These are phyloP conservation scores for Lanius collurio DNA, from an alignment of 2,113 vertebrate genomes.

Conservation along the genomic window DNA sequence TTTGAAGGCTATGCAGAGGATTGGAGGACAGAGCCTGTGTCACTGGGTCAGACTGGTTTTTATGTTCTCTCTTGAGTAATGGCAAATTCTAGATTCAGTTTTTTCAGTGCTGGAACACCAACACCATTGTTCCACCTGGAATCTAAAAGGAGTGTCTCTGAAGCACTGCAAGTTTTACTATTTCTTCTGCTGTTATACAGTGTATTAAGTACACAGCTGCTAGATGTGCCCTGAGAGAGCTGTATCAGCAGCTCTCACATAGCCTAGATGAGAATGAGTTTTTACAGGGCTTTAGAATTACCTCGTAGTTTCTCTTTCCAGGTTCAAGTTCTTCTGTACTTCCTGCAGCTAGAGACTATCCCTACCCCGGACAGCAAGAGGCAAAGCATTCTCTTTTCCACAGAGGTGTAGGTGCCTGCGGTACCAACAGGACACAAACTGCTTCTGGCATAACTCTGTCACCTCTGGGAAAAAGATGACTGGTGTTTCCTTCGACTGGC, in stretches of 20 bases:
- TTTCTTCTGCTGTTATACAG: not conserved
- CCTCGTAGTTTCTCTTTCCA: conserved; percentile 41
- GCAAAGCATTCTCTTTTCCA: conserved; percentile 97
- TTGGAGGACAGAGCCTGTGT: not conserved
- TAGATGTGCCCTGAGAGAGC: not conserved
- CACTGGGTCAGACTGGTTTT: not conserved
- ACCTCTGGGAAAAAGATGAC: not conserved
- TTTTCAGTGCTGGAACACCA: not conserved
- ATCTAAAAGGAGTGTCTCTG: not conserved
- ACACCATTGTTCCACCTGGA: not conserved
- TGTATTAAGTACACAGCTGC: not conserved
- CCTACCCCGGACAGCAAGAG: conserved; percentile 96
- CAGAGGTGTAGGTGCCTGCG: conserved; percentile 83
- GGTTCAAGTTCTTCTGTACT: conserved; percentile 98
- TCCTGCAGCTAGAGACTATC: conserved; percentile 96
- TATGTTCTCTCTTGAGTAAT: not conserved
- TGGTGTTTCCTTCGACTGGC: not conserved
- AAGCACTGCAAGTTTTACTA: not conserved
- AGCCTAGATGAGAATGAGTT: not conserved
- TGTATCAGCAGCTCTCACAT: not conserved
- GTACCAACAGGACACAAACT: not conserved
- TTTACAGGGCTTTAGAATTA: not conserved
- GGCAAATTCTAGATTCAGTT: not conserved
- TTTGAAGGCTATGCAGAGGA: not conserved
- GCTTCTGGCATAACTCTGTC: not conserved